Evolutionary conservation across 1,140 invertebrate genomes (phyloP).

Genomic region (Elymnias hypermnestra): DNA sequence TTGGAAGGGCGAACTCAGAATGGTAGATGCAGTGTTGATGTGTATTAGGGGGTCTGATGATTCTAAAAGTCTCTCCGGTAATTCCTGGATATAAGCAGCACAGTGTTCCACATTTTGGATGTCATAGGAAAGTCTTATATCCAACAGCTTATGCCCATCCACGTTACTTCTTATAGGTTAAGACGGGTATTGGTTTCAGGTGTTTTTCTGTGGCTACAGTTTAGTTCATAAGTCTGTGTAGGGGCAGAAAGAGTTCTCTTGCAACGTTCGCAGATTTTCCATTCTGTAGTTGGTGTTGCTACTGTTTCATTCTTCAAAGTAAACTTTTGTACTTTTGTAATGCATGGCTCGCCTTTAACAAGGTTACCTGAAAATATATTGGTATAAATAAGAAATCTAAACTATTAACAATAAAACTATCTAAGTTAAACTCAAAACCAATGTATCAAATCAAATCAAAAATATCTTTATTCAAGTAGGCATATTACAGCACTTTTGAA

Average conservation of each 20-base stretch:
- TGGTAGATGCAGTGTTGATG: too few relatives aligned
- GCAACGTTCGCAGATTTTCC: constrained; percentile 22
- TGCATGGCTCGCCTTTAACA: not conserved
- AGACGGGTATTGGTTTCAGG: not conserved
- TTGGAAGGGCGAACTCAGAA: too few relatives aligned
- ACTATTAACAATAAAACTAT: too few relatives aligned
- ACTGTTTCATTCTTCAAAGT: not conserved
- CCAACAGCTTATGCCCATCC: not conserved
- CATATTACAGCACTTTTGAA: too few relatives aligned
- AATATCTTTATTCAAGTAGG: too few relatives aligned
- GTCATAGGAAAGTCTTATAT: too few relatives aligned
- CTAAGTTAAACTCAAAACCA: too few relatives aligned
- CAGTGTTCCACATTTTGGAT: too few relatives aligned
- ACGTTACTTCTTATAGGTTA: not conserved
- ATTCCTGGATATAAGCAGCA: too few relatives aligned
- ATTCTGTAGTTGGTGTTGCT: constrained; percentile 3
- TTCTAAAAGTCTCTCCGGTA: too few relatives aligned
- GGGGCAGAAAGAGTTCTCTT: constrained; percentile 13
- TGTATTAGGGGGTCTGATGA: too few relatives aligned
- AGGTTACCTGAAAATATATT: constrained; percentile 4
- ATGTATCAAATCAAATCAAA: too few relatives aligned
- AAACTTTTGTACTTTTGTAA: not conserved
- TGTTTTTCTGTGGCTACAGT: not conserved
- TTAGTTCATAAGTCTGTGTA: not conserved
- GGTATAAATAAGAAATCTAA: not conserved